Evolutionary conservation across 1,140 invertebrate species (phyloP).

Genomic region (Apocrypta bakeri): DNA sequence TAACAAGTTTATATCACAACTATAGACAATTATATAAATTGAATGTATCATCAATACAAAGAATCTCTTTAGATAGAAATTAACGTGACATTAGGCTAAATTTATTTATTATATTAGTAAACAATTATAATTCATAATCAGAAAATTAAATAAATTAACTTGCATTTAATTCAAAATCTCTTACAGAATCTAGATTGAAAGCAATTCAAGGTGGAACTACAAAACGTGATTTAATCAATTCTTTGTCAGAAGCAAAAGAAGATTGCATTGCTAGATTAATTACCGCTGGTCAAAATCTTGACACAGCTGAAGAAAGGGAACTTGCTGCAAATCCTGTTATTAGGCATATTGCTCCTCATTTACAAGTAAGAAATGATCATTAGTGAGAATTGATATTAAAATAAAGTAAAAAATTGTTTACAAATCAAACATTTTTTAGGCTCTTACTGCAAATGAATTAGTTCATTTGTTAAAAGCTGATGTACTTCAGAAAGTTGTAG

Average conservation of each 20-base stretch:
- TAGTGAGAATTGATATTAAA: too few relatives aligned
- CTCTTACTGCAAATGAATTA: conserved; percentile 73
- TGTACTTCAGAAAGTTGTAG: conserved; percentile 62
- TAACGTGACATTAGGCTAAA: too few relatives aligned
- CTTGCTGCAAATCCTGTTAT: conserved; percentile 69
- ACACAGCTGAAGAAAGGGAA: conserved; percentile 67
- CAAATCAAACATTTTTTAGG: conserved; percentile 62
- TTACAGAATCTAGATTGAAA: conserved; percentile 66
- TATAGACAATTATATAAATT: too few relatives aligned
- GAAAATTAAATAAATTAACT: too few relatives aligned
- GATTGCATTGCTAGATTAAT: conserved; percentile 72
- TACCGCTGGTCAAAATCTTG: conserved; percentile 61
- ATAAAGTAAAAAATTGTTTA: not conserved
- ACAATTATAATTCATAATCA: too few relatives aligned
- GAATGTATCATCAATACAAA: too few relatives aligned
- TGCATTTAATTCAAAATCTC: conserved; percentile 1
- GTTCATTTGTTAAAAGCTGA: conserved; percentile 76
- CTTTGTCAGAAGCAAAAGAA: conserved; percentile 68
- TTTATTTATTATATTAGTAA: too few relatives aligned
- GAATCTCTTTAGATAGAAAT: too few relatives aligned
- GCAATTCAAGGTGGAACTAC: conserved; percentile 66
- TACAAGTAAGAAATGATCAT: conserved; percentile 59
- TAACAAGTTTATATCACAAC: too few relatives aligned
- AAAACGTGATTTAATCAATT: conserved; percentile 70
- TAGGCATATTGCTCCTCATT: conserved; percentile 72